Evolutionary conservation across 37 sponge, comb jelly and placozoan genomes (phyloP), one percentile per base, ranked within the genome.

Genomic region (Aplysina aerophoba): DNA sequence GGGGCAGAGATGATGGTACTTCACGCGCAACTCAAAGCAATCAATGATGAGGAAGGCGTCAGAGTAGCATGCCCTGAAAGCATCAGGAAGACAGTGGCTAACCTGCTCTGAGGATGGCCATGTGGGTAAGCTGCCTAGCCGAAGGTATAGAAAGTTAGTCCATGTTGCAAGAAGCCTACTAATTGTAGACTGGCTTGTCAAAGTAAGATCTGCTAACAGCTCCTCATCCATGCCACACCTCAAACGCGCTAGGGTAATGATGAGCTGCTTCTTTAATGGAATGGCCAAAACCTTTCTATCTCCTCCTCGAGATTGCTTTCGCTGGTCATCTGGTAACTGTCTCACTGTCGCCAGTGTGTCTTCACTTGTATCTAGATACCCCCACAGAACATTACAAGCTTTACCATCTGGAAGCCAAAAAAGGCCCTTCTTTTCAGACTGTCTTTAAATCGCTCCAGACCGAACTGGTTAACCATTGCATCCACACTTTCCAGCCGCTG

Each of bases 71-170:
- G 37, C 73, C 59, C 55, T 84, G 31, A 89, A 84, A 39, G 2
- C 17, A 17, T 63, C 15, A 4, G 85, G 89, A 73, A 89, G 71
- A 54, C 58, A 28, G 20, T 31, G 24, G 15, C 56, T 71, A 15
- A 79, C 41, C 41, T 34, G 38, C n/a, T 88, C 80, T 64, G 35
- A 25, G 38, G 62, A 5, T 56, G 89, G 89, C 85, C 80, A 85
- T 20, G n/a, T 66, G 31, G 56, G 58, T 31, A 88, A 15, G 8
- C 25, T 39, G 33, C 87, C 87, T 20, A 88, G 69, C 28, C 81
- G 25, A 62, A 69, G 36, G 58, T 83, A 87, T 14, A 81, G 72
- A 65, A 66, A 68, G 59, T 87, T 69, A 35, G 82, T 87, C 82
- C 68, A 81, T n/a, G 59, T 80, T 31, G 25, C 22, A 20, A 71